A percentile compares a stretch with the other conserved stretches of the same genome.
Evolutionary conservation across 1,140 invertebrate genomes (phyloP).

Genomic region (Drosophila ercepeae): DNA sequence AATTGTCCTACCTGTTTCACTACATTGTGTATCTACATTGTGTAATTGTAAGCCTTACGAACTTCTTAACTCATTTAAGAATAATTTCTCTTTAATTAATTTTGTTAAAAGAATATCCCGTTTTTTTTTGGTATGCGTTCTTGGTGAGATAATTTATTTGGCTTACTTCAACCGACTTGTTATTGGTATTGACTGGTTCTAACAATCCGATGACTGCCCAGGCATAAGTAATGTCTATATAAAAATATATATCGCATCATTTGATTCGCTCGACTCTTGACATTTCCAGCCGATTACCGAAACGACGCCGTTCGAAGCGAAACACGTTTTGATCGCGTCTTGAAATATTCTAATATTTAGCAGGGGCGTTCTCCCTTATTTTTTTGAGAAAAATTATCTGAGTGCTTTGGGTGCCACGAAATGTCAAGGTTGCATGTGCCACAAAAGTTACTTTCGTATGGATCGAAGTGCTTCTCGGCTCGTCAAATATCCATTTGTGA

Average conservation of each 20-base stretch:
- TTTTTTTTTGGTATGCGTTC: slow-evolving; percentile 7
- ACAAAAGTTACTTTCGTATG: slow-evolving; percentile 1
- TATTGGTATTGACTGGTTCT: slow-evolving; percentile 40
- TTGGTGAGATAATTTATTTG: slow-evolving; percentile 38
- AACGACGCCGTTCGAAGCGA: slow-evolving; percentile 13
- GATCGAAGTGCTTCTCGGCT: slow-evolving; percentile 7
- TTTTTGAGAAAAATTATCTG: slow-evolving; percentile 9
- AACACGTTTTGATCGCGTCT: slow-evolving; percentile 38
- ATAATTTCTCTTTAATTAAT: background rate
- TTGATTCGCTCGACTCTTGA: slow-evolving; percentile 55
- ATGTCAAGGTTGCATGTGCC: slow-evolving; percentile 60
- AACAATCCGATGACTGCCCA: slow-evolving; percentile 14
- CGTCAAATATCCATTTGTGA: slow-evolving; percentile 40
- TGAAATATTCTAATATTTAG: slow-evolving; percentile 45
- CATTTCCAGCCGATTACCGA: slow-evolving; percentile 47
- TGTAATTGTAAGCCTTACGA: background rate
- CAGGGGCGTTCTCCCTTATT: slow-evolving; percentile 38
- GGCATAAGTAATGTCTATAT: slow-evolving; percentile 42
- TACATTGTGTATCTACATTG: background rate
- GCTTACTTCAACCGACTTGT: slow-evolving; percentile 37
- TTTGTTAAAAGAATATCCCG: background rate
- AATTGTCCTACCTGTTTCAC: background rate
- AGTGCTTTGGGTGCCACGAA: slow-evolving; percentile 40
- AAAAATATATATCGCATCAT: slow-evolving; percentile 54
- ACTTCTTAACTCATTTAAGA: background rate